Evolutionary conservation across 1,140 invertebrate species (phyloP), one percentile per base, ranked within the genome.

Genomic region (Chrysopa pallens): DNA sequence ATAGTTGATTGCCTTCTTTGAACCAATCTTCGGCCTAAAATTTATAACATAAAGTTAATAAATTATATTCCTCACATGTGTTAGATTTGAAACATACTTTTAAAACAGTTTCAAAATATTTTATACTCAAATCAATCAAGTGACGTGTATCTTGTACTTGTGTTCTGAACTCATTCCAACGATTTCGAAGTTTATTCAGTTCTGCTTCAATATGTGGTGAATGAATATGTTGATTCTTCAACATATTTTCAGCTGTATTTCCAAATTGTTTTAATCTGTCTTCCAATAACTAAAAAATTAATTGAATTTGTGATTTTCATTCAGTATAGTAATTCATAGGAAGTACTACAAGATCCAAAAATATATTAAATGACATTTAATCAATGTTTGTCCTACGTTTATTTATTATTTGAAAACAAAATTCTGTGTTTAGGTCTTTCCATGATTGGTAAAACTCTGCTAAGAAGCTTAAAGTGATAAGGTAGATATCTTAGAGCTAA

Each of bases 211-310:
- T 69, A 46, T 72, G 68, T 9, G 64, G 58, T 13, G 74, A 68
- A 37, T 78, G 68, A 42, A 72, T 63, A 47, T 72, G 69, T 48
- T 69, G 62, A 45, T 61, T 58, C 6, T 61, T 64, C 23, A 80
- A 56, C 51, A 84, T 70, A 50, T 77, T 68, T 52, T 83, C 71
- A 0, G 77, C 78, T 9, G 70, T 74, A 49, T 69, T 73, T 8
- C 82, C 68, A 52, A 89, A 87, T 29, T 70, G 73, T 44, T 76
- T 60, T 39, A 90, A 80, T 52, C 76, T 74, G 50, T 73, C 68
- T 54, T 85, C 79, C 40, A 88, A 64, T 49, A 79, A 61, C 80
- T 78, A 46, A 13, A 59, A 58, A 23, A 23, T 23, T 23, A 23
- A 23, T 23, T 5, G 17, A 5, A 23, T 23, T 2, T 23, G 17